A percentile compares a stretch with the other conserved stretches of the same genome.
phyloP scores from a whole-genome alignment of 2,888 invertebrate species.

The Poecilobothrus nobilitatus region DNA sequence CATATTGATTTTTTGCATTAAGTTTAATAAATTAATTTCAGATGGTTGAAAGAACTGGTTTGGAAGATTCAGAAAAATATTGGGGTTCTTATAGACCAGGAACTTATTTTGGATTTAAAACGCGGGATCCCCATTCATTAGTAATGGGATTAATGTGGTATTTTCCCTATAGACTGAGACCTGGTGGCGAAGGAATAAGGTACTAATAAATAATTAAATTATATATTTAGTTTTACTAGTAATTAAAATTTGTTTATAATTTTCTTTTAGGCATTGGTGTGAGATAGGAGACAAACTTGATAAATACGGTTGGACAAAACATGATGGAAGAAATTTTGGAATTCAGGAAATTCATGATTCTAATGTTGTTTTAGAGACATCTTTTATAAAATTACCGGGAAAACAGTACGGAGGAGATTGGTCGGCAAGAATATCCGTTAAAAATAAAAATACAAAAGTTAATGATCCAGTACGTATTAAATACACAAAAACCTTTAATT shows the following conservation, averaged over 20 bases:
- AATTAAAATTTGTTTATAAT: background rate
- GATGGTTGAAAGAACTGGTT: constrained; percentile 62
- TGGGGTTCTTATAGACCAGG: constrained; percentile 94
- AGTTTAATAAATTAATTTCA: constrained; percentile 31
- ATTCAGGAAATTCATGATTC: constrained; percentile 80
- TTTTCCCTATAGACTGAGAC: constrained; percentile 57
- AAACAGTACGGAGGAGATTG: constrained; percentile 85
- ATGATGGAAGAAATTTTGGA: constrained; percentile 89
- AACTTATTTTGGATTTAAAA: constrained; percentile 84
- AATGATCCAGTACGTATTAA: constrained; percentile 25
- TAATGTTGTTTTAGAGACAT: constrained; percentile 67
- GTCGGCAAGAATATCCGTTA: constrained; percentile 73
- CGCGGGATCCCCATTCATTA: constrained; percentile 77
- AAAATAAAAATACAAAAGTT: constrained; percentile 29
- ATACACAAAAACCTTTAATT: background rate
- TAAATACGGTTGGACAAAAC: constrained; percentile 82
- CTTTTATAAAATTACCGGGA: constrained; percentile 77
- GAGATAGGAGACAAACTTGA: constrained; percentile 75
- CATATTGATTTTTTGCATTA: background rate
- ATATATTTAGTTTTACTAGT: background rate
- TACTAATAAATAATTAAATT: constrained; percentile 35
- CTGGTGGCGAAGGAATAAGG: constrained; percentile 68
- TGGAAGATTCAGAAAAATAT: constrained; percentile 66
- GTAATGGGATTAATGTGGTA: constrained; percentile 98
- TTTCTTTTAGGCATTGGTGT: constrained; percentile 72